A percentile compares a stretch with the other conserved stretches of the same genome.
Evolutionary conservation across 1,140 invertebrate genomes (phyloP).

Genomic region (Eriocheir sinensis): DNA sequence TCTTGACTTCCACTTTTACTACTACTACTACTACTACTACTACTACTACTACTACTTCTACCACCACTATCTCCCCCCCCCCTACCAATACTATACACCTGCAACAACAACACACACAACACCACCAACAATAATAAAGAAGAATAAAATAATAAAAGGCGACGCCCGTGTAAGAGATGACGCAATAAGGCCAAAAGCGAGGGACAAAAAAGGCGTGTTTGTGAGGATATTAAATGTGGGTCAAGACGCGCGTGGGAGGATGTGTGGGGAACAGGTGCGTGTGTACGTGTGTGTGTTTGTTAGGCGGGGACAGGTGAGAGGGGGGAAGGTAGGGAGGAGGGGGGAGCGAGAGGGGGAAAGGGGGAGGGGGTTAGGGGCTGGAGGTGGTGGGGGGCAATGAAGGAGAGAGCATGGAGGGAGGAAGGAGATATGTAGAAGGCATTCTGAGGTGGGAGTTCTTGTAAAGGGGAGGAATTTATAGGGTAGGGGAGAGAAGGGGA

Average conservation of each 20-base stretch:
- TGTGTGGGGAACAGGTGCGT: background rate
- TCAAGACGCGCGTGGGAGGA: background rate
- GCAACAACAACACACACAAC: background rate
- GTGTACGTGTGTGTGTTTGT: no score
- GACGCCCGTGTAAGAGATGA: background rate
- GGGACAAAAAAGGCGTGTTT: background rate
- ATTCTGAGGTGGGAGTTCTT: no score
- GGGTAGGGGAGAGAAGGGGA: no score
- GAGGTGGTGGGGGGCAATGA: background rate
- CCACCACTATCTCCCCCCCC: background rate
- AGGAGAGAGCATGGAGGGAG: background rate
- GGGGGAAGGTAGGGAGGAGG: no score
- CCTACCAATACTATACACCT: background rate
- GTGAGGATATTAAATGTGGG: background rate
- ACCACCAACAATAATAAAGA: background rate
- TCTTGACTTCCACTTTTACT: background rate
- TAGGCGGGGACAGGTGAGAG: no score
- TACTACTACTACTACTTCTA: conserved; percentile 25
- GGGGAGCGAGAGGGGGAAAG: background rate
- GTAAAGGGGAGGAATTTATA: no score
- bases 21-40: background rate
- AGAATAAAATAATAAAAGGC: background rate
- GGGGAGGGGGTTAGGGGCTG: background rate
- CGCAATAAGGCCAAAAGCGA: background rate
- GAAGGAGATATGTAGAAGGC: no score